These are phyloP conservation scores for Gastracanthus pulcherrimus DNA, from an alignment of 2,888 invertebrate species.

Conservation along the genomic window DNA sequence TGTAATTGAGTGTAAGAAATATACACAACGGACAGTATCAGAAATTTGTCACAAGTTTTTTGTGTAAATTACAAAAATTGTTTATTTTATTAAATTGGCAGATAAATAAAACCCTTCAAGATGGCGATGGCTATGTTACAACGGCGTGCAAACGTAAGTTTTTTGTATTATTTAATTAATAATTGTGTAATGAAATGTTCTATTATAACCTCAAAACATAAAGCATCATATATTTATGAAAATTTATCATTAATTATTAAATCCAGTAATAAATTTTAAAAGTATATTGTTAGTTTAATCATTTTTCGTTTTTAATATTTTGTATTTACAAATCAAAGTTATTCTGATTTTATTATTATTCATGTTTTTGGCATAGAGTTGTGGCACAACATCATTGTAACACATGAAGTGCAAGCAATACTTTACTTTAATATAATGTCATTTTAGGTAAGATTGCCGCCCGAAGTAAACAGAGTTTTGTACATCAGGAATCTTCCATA, in stretches of 20 bases:
- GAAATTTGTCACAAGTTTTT: background rate
- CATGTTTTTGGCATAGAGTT: no score
- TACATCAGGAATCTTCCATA: slow-evolving; percentile 98
- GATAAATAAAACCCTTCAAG: slow-evolving; percentile 20
- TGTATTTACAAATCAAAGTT: slow-evolving; percentile 48
- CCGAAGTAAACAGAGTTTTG: slow-evolving; percentile 98
- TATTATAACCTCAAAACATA: slow-evolving; percentile 5
- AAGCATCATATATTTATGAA: background rate
- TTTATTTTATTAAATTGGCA: background rate
- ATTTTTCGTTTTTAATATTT: slow-evolving; percentile 34
- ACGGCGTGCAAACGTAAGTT: slow-evolving; percentile 86
- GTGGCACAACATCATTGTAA: no score
- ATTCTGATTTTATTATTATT: no score
- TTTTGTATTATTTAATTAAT: background rate
- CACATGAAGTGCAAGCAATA: no score
- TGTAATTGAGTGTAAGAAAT: no score
- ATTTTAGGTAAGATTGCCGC: slow-evolving; percentile 95
- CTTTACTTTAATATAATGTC: slow-evolving; percentile 59
- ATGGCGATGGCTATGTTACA: slow-evolving; percentile 83
- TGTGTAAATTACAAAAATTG: background rate
- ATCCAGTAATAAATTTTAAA: background rate
- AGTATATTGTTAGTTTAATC: no score
- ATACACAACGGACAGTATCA: background rate
- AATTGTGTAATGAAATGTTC: background rate
- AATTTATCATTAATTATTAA: background rate